These are phyloP conservation scores for Acleris holmiana DNA, from an alignment of 2,888 invertebrate species.

Conservation along the genomic window DNA sequence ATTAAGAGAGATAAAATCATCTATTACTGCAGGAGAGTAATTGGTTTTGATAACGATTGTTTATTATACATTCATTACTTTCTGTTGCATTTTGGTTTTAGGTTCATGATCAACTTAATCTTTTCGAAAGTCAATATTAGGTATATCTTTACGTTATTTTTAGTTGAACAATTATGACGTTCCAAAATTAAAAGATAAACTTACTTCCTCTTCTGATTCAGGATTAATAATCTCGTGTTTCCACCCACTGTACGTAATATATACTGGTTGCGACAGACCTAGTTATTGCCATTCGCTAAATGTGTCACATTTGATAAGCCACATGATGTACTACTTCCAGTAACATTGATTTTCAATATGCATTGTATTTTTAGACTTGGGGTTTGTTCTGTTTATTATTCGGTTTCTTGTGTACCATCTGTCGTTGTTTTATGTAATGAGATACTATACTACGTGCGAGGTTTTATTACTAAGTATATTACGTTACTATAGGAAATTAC, in stretches of 20 bases:
- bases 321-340: conserved; percentile 11
- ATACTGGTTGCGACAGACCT: not conserved
- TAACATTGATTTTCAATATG: conserved; percentile 13
- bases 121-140: no score
- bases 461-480: no score
- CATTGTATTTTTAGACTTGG: conserved; percentile 9
- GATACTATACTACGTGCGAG: no score
- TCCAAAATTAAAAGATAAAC: no score
- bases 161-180: no score
- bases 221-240: no score
- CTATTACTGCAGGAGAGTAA: conserved; percentile 33
- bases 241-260: not conserved
- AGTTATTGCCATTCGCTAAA: conserved; percentile 2
- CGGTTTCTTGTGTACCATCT: no score
- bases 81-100: not conserved
- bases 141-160: no score
- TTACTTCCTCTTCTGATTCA: no score
- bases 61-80: conserved; percentile 15
- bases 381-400: no score
- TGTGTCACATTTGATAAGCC: conserved; percentile 13
- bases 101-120: not conserved
- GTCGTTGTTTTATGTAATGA: no score
- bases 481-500: no score
- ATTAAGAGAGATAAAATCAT: conserved; percentile 18
- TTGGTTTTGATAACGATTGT: conserved; percentile 25